Conservation (phyloP, 1,140 invertebrate genomes). For the Orius insidiosus region DNA sequence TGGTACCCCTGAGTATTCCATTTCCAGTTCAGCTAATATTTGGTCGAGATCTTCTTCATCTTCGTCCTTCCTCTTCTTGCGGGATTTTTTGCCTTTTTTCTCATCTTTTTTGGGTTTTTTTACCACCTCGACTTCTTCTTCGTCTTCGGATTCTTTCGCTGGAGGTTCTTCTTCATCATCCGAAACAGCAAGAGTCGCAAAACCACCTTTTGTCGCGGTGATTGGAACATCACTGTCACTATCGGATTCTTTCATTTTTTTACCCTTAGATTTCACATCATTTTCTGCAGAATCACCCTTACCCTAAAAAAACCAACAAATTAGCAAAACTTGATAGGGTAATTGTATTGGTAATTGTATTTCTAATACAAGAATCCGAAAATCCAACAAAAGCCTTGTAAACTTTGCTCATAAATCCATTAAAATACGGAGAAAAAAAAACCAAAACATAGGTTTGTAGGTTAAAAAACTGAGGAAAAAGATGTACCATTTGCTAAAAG, state of each 20-base stretch:
- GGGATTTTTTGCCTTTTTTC: conserved; percentile 40
- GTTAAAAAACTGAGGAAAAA: too few species aligned
- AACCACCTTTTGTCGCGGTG: conserved; percentile 31
- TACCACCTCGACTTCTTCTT: conserved; percentile 10
- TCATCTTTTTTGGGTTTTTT: conserved; percentile 24
- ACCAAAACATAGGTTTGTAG: too few species aligned
- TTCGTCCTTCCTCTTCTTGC: conserved; percentile 53
- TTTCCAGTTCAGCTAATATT: conserved; percentile 59
- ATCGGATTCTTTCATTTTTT: conserved; percentile 24
- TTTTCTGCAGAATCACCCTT: conserved; percentile 15
- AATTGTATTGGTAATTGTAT: not conserved
- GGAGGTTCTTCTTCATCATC: conserved; percentile 11
- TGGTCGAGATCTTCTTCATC: conserved; percentile 74
- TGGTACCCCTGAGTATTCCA: conserved; percentile 46
- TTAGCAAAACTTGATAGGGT: not conserved
- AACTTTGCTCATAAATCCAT: too few species aligned
- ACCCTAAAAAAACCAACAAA: not conserved
- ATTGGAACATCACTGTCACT: conserved; percentile 23
- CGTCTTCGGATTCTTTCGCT: conserved; percentile 9
- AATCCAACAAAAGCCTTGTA: not conserved
- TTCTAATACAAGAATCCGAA: not conserved
- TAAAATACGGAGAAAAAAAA: too few species aligned
- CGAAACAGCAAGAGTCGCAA: conserved; percentile 31
- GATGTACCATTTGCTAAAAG: too few species aligned
- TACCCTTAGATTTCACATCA: conserved; percentile 23